These are phyloP conservation scores for Acrobasis repandana DNA, from an alignment of 2,888 invertebrate genomes.

Conservation along the genomic window DNA sequence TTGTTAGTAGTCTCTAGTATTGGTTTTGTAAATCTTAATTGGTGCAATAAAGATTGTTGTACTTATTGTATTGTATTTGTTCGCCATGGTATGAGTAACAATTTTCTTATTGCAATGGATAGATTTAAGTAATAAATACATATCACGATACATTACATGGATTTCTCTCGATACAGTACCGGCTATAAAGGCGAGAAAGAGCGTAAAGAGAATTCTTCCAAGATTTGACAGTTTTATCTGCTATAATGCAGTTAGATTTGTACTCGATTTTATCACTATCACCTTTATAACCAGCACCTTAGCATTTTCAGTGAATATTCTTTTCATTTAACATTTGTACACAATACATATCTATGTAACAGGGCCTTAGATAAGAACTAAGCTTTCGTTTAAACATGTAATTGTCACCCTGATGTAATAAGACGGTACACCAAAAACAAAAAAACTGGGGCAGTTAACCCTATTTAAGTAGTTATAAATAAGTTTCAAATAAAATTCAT, in stretches of 20 bases:
- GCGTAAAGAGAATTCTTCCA: too few species aligned
- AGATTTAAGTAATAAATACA: constrained; percentile 4
- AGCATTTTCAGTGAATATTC: not conserved
- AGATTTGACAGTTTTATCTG: too few species aligned
- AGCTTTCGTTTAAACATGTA: not conserved
- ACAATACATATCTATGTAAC: not conserved
- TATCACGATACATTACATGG: constrained; percentile 34
- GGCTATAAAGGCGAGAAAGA: too few species aligned
- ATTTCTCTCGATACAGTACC: constrained; percentile 2
- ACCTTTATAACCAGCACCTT: not conserved
- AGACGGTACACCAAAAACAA: not conserved
- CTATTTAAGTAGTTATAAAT: constrained; percentile 24
- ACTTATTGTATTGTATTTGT: too few species aligned
- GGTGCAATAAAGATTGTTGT: too few species aligned
- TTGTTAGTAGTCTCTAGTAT: too few species aligned
- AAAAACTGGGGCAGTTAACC: constrained; percentile 28
- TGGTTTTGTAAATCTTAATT: too few species aligned
- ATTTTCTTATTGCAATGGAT: not conserved
- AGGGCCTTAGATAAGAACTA: not conserved
- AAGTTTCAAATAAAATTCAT: constrained; percentile 20
- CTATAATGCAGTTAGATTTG: too few species aligned
- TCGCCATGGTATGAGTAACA: too few species aligned
- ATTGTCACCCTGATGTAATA: not conserved
- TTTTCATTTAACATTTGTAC: not conserved
- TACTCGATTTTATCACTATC: too few species aligned